These are phyloP conservation scores for Drosophila grimshawi DNA, from an alignment of 1,140 invertebrate genomes.

Conservation along the genomic window DNA sequence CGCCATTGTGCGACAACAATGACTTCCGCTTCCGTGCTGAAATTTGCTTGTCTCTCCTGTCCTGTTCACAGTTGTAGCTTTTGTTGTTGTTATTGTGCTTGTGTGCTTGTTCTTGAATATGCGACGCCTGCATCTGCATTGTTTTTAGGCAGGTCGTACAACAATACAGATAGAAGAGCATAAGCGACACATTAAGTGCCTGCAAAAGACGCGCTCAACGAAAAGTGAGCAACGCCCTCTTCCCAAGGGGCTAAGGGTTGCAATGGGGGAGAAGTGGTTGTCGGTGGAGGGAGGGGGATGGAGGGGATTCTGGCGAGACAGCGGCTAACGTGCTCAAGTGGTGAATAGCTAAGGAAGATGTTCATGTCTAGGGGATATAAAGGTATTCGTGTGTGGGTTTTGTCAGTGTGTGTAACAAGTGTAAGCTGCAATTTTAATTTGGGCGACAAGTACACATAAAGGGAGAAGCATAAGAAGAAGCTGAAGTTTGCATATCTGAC, in stretches of 20 bases:
- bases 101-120: slow-evolving; percentile 23
- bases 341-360: slow-evolving; percentile 29
- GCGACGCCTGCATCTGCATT: slow-evolving; percentile 56
- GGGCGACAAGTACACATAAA: background rate
- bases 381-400: background rate
- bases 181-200: slow-evolving; percentile 71
- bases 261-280: slow-evolving; percentile 1
- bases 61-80: slow-evolving; percentile 15
- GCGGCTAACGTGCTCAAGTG: slow-evolving; percentile 75
- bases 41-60: slow-evolving; percentile 63
- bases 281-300: background rate
- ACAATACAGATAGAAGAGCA: slow-evolving; percentile 18
- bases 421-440: slow-evolving; percentile 17
- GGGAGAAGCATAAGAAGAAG: background rate
- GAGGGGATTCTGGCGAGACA: slow-evolving; percentile 7
- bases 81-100: slow-evolving; percentile 6
- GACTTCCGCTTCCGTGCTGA: slow-evolving; percentile 83
- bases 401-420: background rate
- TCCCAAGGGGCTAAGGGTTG: background rate
- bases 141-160: slow-evolving; percentile 56
- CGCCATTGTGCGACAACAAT: slow-evolving; percentile 83
- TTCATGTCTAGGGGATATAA: background rate
- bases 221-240: slow-evolving; percentile 58
- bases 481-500: background rate
- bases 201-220: slow-evolving; percentile 70